phyloP scores from a whole-genome alignment of 92 coral and sea anemone genomes.

The Phenganax stokvisi region DNA sequence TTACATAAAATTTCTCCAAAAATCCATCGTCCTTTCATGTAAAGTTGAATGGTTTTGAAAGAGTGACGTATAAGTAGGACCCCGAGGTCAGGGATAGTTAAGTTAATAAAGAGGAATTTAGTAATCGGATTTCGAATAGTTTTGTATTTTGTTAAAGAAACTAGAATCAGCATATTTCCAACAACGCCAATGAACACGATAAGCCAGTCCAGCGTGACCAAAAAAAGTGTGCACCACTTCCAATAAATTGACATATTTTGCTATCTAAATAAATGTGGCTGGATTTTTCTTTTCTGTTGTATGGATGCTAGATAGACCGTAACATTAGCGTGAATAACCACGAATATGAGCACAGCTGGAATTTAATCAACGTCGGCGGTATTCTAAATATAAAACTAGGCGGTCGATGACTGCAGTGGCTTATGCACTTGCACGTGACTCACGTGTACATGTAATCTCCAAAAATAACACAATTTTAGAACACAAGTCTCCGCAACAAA shows the following conservation, averaged over 20 bases:
- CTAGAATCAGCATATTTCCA: conserved; percentile 11
- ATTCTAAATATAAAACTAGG: no score
- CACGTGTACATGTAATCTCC: no score
- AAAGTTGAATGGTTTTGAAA: not conserved
- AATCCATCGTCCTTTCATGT: conserved; percentile 10
- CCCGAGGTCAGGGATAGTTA: conserved; percentile 3
- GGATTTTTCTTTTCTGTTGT: not conserved
- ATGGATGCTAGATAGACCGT: not conserved
- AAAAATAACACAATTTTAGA: no score
- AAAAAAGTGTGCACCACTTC: not conserved
- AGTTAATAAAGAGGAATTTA: not conserved
- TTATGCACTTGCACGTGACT: no score
- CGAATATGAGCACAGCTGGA: no score
- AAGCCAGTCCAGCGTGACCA: not conserved
- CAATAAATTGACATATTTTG: not conserved
- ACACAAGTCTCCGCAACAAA: no score
- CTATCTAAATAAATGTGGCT: not conserved
- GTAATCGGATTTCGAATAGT: not conserved
- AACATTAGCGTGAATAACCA: no score
- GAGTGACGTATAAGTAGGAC: conserved; percentile 16
- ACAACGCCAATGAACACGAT: conserved; percentile 9
- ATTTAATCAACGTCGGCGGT: no score
- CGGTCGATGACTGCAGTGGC: no score
- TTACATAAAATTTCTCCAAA: conserved; percentile 12
- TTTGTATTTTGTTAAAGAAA: conserved; percentile 14